These are phyloP conservation scores for Rhizomys pruinosus DNA, from an alignment of 2,113 vertebrate genomes.

Conservation along the genomic window DNA sequence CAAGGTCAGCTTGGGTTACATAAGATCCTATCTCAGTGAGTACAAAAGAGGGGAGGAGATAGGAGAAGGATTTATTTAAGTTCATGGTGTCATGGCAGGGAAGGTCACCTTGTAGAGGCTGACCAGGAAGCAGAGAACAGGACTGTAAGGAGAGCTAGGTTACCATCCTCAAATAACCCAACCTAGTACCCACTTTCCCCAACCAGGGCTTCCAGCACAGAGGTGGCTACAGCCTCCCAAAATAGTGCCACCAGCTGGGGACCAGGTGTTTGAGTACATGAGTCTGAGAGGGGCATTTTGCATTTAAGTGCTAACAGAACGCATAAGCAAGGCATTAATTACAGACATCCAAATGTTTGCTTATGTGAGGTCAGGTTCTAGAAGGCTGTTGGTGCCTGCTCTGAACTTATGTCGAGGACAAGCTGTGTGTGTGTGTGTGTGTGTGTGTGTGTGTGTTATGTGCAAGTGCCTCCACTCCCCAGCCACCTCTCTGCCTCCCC, in stretches of 20 bases:
- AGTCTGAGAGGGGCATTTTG: neutral
- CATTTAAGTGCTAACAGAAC: neutral
- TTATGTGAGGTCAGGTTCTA: neutral
- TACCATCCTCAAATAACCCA: neutral
- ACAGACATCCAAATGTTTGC: neutral
- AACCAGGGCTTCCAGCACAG: neutral
- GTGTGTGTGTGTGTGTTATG: neutral
- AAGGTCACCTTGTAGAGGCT: neutral
- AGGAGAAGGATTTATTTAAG: neutral
- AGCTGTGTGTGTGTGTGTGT: neutral
- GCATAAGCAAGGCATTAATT: neutral
- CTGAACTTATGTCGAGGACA: neutral
- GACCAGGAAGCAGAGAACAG: neutral
- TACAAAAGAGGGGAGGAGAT: neutral
- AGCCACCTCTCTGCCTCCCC: neutral
- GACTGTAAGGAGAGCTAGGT: neutral
- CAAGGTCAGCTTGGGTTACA: neutral
- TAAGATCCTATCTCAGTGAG: neutral
- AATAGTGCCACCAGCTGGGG: neutral
- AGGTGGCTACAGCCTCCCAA: neutral
- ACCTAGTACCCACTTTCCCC: neutral
- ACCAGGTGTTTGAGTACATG: neutral
- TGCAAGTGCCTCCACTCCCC: neutral
- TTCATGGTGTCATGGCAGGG: neutral
- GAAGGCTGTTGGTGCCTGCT: neutral